Conservation (phyloP, 2,888 invertebrate genomes). For the Eueremaeus valkanovi region DNA sequence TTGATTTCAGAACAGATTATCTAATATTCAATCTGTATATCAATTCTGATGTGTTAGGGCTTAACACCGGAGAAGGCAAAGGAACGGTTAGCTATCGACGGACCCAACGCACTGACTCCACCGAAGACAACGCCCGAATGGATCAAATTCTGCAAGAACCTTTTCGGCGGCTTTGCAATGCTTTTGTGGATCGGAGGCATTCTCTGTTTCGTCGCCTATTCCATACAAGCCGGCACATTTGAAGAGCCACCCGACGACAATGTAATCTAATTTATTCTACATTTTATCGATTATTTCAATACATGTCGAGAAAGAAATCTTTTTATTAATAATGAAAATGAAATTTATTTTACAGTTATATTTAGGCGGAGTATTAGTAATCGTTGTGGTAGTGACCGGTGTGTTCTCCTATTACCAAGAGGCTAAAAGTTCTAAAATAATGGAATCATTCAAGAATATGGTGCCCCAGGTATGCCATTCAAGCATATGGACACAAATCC, state of each 20-base stretch:
- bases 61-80: conserved; percentile 94
- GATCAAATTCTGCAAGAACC: conserved; percentile 62
- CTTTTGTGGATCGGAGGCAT: conserved; percentile 73
- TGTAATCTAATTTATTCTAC: too few species aligned
- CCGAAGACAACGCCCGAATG: conserved; percentile 71
- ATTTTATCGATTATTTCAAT: too few species aligned
- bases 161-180: conserved; percentile 73
- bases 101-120: conserved; percentile 92
- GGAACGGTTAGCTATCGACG: conserved; percentile 89
- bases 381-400: conserved; percentile 66
- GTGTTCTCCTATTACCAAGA: conserved; percentile 69
- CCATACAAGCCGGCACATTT: conserved; percentile 51
- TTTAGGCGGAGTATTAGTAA: conserved; percentile 62
- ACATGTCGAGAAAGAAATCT: too few species aligned
- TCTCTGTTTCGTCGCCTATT: conserved; percentile 65
- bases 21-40: not conserved
- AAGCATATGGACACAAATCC: not conserved
- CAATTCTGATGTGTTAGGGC: conserved; percentile 62
- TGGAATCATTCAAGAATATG: conserved; percentile 79
- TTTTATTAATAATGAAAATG: too few species aligned
- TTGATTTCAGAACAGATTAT: too few species aligned
- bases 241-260: conserved; percentile 54
- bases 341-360: conserved; percentile 56
- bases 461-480: conserved; percentile 53
- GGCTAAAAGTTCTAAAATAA: conserved; percentile 68